These are phyloP conservation scores for Ditula angustiorana DNA, from an alignment of 2,888 invertebrate species.

Conservation along the genomic window DNA sequence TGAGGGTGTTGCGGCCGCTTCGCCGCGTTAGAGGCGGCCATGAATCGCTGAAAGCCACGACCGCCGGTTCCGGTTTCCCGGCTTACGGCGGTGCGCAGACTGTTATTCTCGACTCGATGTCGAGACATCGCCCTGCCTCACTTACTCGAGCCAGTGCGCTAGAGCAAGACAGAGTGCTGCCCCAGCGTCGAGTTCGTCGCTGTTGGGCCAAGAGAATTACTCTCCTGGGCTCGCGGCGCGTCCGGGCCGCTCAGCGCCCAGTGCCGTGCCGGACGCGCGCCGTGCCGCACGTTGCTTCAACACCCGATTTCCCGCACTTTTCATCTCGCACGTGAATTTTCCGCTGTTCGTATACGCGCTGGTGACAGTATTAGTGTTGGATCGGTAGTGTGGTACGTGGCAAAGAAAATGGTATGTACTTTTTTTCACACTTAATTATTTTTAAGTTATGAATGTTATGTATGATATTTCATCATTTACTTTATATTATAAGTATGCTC, in stretches of 20 bases:
- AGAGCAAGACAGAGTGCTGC: no score
- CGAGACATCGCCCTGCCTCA: no score
- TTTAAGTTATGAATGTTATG: not conserved
- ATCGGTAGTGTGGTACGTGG: slow-evolving; percentile 20
- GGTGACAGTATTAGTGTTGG: slow-evolving; percentile 21
- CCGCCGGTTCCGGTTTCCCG: slow-evolving; percentile 24
- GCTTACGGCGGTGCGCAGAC: slow-evolving; percentile 40
- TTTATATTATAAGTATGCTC: no score
- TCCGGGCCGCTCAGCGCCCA: slow-evolving; percentile 60
- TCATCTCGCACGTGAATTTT: slow-evolving; percentile 47
- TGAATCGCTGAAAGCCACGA: slow-evolving; percentile 35
- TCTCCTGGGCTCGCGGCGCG: slow-evolving; percentile 34
- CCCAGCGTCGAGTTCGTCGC: no score
- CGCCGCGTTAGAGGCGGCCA: slow-evolving; percentile 12
- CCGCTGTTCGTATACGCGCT: slow-evolving; percentile 14
- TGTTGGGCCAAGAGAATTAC: no score
- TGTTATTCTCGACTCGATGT: no score
- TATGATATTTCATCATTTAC: not conserved
- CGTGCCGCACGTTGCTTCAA: slow-evolving; percentile 40
- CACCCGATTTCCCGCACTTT: slow-evolving; percentile 63
- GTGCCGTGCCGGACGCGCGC: slow-evolving; percentile 63
- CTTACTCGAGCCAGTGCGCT: no score
- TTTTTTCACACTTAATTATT: not conserved
- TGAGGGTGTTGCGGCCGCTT: slow-evolving; percentile 6
- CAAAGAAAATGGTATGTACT: slow-evolving; percentile 23